phyloP scores from a whole-genome alignment of 1,140 invertebrate genomes.

The Cylas formicarius region DNA sequence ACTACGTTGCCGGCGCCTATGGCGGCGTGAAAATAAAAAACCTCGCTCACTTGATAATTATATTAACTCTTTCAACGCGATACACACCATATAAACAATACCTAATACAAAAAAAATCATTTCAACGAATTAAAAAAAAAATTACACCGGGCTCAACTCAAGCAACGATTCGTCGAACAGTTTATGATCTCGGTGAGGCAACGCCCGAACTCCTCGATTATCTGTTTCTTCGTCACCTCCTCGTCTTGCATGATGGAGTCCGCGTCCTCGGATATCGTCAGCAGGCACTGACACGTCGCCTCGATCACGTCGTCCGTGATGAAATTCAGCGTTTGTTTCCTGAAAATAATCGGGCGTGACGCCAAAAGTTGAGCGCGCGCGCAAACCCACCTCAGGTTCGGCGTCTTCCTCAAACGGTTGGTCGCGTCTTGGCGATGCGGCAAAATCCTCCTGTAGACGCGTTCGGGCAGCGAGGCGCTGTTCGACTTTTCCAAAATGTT shows the following conservation, averaged over 20 bases:
- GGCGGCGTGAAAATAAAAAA: too few relatives aligned
- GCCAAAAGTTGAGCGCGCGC: too few relatives aligned
- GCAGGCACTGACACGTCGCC: slow-evolving; percentile 88
- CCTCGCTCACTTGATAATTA: too few relatives aligned
- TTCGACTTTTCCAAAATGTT: slow-evolving; percentile 41
- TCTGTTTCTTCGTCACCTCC: slow-evolving; percentile 72
- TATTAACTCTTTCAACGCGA: too few relatives aligned
- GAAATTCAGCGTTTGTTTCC: slow-evolving; percentile 77
- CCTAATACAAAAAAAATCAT: too few relatives aligned
- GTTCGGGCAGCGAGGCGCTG: slow-evolving; percentile 4
- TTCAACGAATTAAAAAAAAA: slow-evolving; percentile 16
- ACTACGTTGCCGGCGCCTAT: too few relatives aligned
- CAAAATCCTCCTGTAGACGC: slow-evolving; percentile 12
- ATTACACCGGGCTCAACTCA: slow-evolving; percentile 13
- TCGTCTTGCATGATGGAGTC: slow-evolving; percentile 59
- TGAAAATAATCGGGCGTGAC: slow-evolving; percentile 18
- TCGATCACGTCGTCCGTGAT: slow-evolving; percentile 91
- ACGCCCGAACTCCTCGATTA: slow-evolving; percentile 91
- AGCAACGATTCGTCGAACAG: slow-evolving; percentile 29
- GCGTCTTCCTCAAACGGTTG: too few relatives aligned
- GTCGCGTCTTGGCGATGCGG: slow-evolving; percentile 9
- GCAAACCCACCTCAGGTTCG: too few relatives aligned
- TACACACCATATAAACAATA: too few relatives aligned
- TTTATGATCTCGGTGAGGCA: slow-evolving; percentile 91
- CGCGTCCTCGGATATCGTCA: slow-evolving; percentile 84